Evolutionary conservation across 2,888 invertebrate genomes (phyloP).

Genomic region (Neuroscelio doddi): DNA sequence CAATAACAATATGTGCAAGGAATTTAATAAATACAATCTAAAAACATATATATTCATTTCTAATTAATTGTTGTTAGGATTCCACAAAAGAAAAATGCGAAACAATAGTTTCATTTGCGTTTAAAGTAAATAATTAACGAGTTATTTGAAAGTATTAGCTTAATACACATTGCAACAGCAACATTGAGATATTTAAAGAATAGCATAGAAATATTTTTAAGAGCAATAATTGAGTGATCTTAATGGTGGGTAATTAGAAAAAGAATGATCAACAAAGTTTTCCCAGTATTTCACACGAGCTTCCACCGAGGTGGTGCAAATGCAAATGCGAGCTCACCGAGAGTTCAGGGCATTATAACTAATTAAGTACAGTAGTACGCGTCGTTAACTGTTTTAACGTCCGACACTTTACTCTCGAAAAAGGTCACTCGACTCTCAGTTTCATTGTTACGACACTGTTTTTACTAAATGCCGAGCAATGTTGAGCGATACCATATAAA

Average conservation of each 20-base stretch:
- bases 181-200: not conserved
- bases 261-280: constrained; percentile 4
- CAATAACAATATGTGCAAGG: no score
- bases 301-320: not conserved
- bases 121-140: not conserved
- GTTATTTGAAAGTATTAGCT: not conserved
- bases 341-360: constrained; percentile 2
- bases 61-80: no score
- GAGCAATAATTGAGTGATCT: constrained; percentile 5
- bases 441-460: constrained; percentile 8
- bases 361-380: constrained; percentile 5
- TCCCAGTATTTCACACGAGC: constrained; percentile 1
- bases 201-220: not conserved
- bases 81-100: no score
- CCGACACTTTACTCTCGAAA: constrained; percentile 4
- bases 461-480: constrained; percentile 3
- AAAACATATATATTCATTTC: no score
- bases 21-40: no score
- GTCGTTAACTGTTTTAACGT: constrained; percentile 5
- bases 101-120: not conserved
- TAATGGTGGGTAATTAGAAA: constrained; percentile 6
- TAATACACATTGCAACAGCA: not conserved
- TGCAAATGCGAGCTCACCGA: constrained; percentile 1
- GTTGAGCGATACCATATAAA: not conserved
- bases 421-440: constrained; percentile 9